Percentiles rank a stretch among this genome's conserved stretches.
Conservation (phyloP, 2,113 vertebrate genomes). For the Pholis gunnellus region DNA sequence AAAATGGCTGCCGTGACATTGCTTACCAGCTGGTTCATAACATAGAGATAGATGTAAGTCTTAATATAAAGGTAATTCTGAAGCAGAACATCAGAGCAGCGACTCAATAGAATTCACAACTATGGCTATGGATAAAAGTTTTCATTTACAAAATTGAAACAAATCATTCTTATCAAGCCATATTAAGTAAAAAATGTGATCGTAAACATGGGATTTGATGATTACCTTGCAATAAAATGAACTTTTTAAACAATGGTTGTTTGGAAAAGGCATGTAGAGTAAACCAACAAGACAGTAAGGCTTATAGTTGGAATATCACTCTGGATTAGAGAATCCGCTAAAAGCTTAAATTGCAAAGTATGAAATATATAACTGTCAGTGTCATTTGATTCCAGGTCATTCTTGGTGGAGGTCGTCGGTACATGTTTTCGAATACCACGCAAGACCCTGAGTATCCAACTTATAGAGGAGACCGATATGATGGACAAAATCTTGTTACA, state of each 20-base stretch:
- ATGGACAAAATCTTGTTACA: slow-evolving; percentile 77
- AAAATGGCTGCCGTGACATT: slow-evolving; percentile 82
- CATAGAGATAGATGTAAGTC: slow-evolving; percentile 85
- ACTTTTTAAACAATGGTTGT: not conserved
- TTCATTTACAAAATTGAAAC: no score
- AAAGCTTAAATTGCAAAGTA: not conserved
- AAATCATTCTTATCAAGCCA: not conserved
- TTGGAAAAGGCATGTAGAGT: not conserved
- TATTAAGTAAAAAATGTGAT: not conserved
- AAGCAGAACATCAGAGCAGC: not conserved
- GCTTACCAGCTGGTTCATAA: slow-evolving; percentile 85
- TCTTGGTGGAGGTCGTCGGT: slow-evolving; percentile 86
- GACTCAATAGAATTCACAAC: not conserved
- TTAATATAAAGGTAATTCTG: not conserved
- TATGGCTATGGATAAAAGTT: no score
- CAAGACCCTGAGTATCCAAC: slow-evolving; percentile 81
- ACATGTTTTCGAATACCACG: slow-evolving; percentile 77
- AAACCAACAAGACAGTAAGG: not conserved
- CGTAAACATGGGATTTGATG: not conserved
- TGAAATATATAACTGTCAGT: not conserved
- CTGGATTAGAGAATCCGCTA: not conserved
- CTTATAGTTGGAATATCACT: not conserved
- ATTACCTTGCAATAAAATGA: not conserved
- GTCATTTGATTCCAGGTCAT: slow-evolving; percentile 79
- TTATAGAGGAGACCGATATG: slow-evolving; percentile 44